Percentiles rank a stretch among this genome's conserved stretches.
These are phyloP conservation scores for Euproctis similis DNA, from an alignment of 2,888 invertebrate genomes.

Conservation along the genomic window DNA sequence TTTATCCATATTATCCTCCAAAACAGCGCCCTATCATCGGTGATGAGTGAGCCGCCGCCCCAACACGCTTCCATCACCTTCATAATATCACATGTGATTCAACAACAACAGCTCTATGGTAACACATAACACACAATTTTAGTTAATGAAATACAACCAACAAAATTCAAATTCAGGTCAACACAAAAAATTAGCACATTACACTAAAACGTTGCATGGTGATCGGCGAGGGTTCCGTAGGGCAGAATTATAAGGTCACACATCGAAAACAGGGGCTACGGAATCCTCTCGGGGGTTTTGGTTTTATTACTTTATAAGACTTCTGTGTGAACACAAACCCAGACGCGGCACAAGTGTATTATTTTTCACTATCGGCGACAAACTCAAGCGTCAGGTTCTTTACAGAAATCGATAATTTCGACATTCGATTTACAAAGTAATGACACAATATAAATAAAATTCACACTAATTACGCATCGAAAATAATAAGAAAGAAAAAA, in stretches of 20 bases:
- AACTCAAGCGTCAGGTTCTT: constrained; percentile 48
- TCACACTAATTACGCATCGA: constrained; percentile 71
- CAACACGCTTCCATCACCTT: constrained; percentile 43
- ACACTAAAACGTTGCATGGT: constrained; percentile 67
- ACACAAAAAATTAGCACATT: constrained; percentile 66
- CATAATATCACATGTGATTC: constrained; percentile 39
- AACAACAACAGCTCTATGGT: constrained; percentile 70
- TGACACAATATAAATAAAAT: constrained; percentile 66
- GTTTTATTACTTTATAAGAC: constrained; percentile 42
- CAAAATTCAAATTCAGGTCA: constrained; percentile 73
- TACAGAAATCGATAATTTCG: constrained; percentile 57
- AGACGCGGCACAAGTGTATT: constrained; percentile 34
- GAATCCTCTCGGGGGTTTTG: constrained; percentile 51
- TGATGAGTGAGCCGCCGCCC: constrained; percentile 35
- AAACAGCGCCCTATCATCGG: constrained; percentile 27
- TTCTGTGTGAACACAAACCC: constrained; percentile 51
- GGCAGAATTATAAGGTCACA: constrained; percentile 29
- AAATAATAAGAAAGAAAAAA: constrained; percentile 66
- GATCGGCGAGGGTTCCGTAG: constrained; percentile 66
- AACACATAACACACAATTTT: constrained; percentile 74
- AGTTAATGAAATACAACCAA: constrained; percentile 72
- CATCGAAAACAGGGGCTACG: constrained; percentile 44
- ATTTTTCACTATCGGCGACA: constrained; percentile 14
- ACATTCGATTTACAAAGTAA: constrained; percentile 39
- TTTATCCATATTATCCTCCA: constrained; percentile 14